Base-by-base conservation (phyloP, 2,888 invertebrate genomes). In the Nymphalis urticae region DNA sequence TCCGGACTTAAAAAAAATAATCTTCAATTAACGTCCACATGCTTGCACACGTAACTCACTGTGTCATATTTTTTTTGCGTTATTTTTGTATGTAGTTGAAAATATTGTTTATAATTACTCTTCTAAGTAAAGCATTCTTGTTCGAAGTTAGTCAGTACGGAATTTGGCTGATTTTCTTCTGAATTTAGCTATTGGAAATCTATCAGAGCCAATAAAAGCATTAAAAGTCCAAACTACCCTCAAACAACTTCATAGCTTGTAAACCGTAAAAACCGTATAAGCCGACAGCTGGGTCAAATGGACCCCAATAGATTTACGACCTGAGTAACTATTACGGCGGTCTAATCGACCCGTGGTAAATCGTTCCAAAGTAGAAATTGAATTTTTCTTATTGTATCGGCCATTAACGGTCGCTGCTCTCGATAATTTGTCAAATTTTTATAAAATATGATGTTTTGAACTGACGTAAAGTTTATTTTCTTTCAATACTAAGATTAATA, bases 221-320 rank as follows among this genome's bases (percentile, higher is more conserved):
- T 36, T 56, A 65, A 50, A 36, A 58, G 50, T 58, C 48, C 24
- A 8, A 64, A 64, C 58, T 64, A 59, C 59, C 59, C 53, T 62
- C 58, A 50, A 70, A 70, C 54, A 63, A 63, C 51, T 67, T 58
- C 51, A 61, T 60, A 64, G 48, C 65, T 56, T 69, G 68, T 48
- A 69, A 67, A 51, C 62, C 32, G 62, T 66, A 69, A 69, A 63
- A 50, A 51, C 63, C 68, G 66, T 42, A 56, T 56, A 54, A 60
- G 47, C 32, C 74, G 70, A 66, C 77, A 75, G 75, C 74, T 76
- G 76, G 62, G 17, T 66, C 81, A 77, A 82, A 82, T 82, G 76
- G 78, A 75, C 78, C 80, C 73, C 68, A 19, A 71, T 71, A 76
- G 78, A 82, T 82, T 82, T 82, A 82, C 76, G 79, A 77, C 58